These are phyloP conservation scores for Conus betulinus DNA, from an alignment of 1,140 invertebrate genomes.

Conservation along the genomic window DNA sequence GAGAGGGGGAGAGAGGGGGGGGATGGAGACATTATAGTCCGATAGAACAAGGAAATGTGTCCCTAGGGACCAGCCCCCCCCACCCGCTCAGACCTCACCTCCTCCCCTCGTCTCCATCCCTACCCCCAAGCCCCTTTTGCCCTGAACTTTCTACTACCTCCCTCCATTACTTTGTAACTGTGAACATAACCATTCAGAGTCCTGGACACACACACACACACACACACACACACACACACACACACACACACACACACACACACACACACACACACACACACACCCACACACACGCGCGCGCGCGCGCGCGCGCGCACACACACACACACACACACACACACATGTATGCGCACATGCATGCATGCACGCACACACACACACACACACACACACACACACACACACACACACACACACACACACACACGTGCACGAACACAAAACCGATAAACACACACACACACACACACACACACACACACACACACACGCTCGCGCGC, in stretches of 20 bases:
- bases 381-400: conserved; percentile 3
- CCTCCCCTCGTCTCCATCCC: too few relatives aligned
- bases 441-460: neutral
- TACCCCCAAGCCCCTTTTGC: too few relatives aligned
- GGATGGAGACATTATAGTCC: too few relatives aligned
- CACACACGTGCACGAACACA: neutral
- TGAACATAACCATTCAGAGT: too few relatives aligned
- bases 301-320: neutral
- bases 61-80: too few relatives aligned
- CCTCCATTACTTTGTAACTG: too few relatives aligned
- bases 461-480: neutral
- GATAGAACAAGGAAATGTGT: too few relatives aligned
- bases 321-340: neutral
- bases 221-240: conserved; percentile 10
- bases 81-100: too few relatives aligned
- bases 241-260: neutral
- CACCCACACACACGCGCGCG: neutral
- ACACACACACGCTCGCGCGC: too few relatives aligned
- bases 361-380: neutral
- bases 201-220: neutral
- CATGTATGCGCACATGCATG: neutral
- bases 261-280: neutral
- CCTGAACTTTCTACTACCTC: too few relatives aligned
- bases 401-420: conserved; percentile 10
- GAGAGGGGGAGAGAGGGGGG: too few relatives aligned